Evolutionary conservation across 92 coral and sea anemone genomes (phyloP), one percentile per base, ranked within the genome.

Genomic region (Parazoanthus darwini): DNA sequence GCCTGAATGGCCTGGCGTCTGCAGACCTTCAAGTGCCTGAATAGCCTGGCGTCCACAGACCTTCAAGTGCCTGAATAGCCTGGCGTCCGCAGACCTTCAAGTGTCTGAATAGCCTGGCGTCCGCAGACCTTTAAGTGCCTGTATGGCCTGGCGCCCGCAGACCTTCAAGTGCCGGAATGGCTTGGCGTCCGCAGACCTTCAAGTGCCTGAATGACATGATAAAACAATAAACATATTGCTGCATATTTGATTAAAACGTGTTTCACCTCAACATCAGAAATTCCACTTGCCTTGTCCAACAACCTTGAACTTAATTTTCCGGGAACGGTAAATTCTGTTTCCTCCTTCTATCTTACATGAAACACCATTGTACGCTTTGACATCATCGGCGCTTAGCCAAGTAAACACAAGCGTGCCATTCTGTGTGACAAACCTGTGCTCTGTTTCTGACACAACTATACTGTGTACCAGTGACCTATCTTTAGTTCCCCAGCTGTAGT

Each of bases 291-390:
- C 86, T 0, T 43, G 5, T 20, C 86, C 86, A 2, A n/a, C 63
- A 3, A 20, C 48, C 59, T 42, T 82, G n/a, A 82, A 68, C 56
- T 25, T 82, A 4, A 67, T 38, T 70, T 82, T 82, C 25, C 22
- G 14, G n/a, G 86, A 82, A 44, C 56, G 59, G n/a, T 1, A 3
- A 11, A 82, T 44, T 3, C 4, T 67, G 56, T 68, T 67, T 3
- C 86, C 86, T 22, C 86, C 86, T 82, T 82, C 86, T 1, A 82
- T 82, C 2, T 15, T 11, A 44, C 86, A 82, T 0, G 77, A 42
- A 13, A 82, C 42, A 8, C 86, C 86, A 1, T 36, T 35, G 36
- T 39, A 9, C 1, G 37, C 11, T 8, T 82, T 68, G 0, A 82
- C 77, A 25, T 82, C 86, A 0, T 8, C 0, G 0, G 58, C 22